Base-by-base conservation (phyloP, 2,888 invertebrate species). In the Marasmarcha lunaedactyla region DNA sequence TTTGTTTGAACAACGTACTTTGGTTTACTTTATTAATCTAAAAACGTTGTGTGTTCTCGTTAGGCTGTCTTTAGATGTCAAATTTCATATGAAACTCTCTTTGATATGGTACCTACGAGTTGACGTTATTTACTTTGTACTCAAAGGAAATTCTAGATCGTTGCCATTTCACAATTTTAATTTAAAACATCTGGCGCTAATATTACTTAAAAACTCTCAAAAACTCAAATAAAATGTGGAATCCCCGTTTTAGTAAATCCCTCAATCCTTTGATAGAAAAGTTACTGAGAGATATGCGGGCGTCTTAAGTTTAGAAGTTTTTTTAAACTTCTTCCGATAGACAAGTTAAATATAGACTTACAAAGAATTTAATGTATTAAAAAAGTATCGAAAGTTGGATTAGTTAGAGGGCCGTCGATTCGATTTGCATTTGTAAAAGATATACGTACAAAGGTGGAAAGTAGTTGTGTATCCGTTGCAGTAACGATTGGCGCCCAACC, bases 271-370 rank as follows among this genome's bases (percentile, higher is more conserved):
- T 68, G 64, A 73, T 64, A 62, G 60, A 61, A 66, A 79, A 78
- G 72, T 76, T 71, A 43, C 43, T 42, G 52, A 52, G 57, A 54
- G 56, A 55, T 59, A 79, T 81, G 77, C 79, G 77, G 77, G 77
- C 67, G 46, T 54, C 59, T 58, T 54, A 54, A 51, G 59, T 61
- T 57, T 53, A 53, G 48, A 62, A 71, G 56, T 67, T 64, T 51
- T 41, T 20, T 14, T 48, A 46, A 68, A 69, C 63, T 71, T 63
- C 68, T 70, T 68, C 56, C 54, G 52, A 59, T 60, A 48, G 56
- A 51, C 47, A 63, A 69, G 57, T 66, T 60, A 73, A 71, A 74
- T 63, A 70, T 53, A 48, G 54, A 57, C 54, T 57, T 53, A 48
- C 38, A 39, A 46, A 43, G 43, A 50, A 42, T 48, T 48, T 15